phyloP scores from a whole-genome alignment of 2,888 invertebrate species.

The Unio pictorum region DNA sequence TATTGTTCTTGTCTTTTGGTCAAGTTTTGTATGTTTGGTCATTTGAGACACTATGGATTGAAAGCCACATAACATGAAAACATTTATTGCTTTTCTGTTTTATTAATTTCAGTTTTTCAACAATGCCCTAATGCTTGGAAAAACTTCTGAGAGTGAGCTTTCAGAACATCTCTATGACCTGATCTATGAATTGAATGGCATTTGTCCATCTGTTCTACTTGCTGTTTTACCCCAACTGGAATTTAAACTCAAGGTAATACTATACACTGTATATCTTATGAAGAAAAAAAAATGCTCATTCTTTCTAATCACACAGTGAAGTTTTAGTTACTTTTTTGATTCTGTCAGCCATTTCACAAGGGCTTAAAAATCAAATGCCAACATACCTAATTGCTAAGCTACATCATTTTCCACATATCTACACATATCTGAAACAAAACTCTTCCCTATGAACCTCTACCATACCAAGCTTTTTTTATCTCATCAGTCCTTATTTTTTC shows the following conservation, averaged over 20 bases:
- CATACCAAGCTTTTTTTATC: no score
- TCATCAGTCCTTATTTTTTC: no score
- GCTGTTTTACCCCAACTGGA: conserved; percentile 95
- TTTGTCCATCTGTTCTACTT: conserved; percentile 88
- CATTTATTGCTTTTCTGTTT: not conserved
- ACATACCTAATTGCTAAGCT: no score
- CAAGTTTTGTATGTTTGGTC: not conserved
- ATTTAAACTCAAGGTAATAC: conserved; percentile 80
- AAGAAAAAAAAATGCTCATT: no score
- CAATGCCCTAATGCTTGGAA: conserved; percentile 92
- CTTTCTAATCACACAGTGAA: no score
- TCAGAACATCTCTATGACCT: conserved; percentile 85
- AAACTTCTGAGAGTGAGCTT: conserved; percentile 76
- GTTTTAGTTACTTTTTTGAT: no score
- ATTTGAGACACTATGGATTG: not conserved
- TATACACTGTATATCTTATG: not conserved
- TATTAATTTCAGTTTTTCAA: conserved; percentile 86
- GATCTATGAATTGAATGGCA: conserved; percentile 95
- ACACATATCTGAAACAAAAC: no score
- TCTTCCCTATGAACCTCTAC: no score
- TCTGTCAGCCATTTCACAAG: no score
- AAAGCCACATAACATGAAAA: not conserved
- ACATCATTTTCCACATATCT: no score
- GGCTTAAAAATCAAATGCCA: no score
- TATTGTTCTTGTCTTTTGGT: not conserved